A percentile compares a stretch with the other conserved stretches of the same genome.
Conservation (phyloP, 2,113 vertebrate species). For the Hippolais icterina region DNA sequence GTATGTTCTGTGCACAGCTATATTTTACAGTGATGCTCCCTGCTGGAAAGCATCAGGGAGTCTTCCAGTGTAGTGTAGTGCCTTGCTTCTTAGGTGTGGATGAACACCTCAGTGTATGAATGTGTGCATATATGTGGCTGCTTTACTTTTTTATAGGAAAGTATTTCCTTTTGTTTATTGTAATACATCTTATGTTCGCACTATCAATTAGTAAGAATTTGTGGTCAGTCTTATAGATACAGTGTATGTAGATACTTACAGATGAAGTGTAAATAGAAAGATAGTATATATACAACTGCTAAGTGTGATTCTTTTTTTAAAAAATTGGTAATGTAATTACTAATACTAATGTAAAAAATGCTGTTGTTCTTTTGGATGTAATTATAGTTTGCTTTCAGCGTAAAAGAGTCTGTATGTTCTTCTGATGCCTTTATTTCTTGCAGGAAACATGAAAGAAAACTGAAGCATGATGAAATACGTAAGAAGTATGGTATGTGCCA, state of each 20-base stretch:
- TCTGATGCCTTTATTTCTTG: conserved; percentile 31
- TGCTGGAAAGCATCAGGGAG: not conserved
- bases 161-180: not conserved
- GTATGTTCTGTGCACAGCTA: not conserved
- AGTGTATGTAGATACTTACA: not conserved
- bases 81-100: not conserved
- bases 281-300: not conserved
- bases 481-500: conserved; percentile 85
- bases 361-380: not conserved
- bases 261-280: not conserved
- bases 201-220: not conserved
- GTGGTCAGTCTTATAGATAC: not conserved
- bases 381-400: not conserved
- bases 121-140: not conserved
- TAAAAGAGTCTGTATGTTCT: not conserved
- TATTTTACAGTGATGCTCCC: not conserved
- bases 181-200: not conserved
- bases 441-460: conserved; percentile 81
- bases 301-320: not conserved
- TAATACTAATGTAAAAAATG: not conserved
- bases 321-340: not conserved
- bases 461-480: conserved; percentile 84
- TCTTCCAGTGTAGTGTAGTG: not conserved
- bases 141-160: not conserved
- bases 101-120: not conserved